These are phyloP conservation scores for Adoxophyes honmai DNA, from an alignment of 1,140 invertebrate genomes.

Conservation along the genomic window DNA sequence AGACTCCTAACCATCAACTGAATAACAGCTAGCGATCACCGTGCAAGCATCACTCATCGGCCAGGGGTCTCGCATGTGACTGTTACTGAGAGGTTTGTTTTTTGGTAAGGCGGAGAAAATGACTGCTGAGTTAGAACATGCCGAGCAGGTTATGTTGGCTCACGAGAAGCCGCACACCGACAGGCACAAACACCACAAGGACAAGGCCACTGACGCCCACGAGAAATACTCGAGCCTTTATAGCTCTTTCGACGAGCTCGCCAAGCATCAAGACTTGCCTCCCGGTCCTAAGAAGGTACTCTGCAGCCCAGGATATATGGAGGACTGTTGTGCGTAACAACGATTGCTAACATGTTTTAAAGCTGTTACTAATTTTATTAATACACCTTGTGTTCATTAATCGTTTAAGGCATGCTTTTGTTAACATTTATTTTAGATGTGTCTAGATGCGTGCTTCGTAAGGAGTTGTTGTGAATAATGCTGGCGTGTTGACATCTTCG, in stretches of 20 bases:
- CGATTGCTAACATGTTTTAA: slow-evolving; percentile 17
- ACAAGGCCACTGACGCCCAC: slow-evolving; percentile 43
- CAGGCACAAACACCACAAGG: slow-evolving; percentile 57
- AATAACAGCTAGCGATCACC: slow-evolving; percentile 46
- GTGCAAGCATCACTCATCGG: slow-evolving; percentile 43
- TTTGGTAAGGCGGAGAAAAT: slow-evolving; percentile 76
- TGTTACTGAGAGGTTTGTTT: slow-evolving; percentile 69
- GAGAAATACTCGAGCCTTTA: slow-evolving; percentile 77
- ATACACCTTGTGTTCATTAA: slow-evolving; percentile 11
- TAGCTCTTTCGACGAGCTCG: slow-evolving; percentile 76
- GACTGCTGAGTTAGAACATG: slow-evolving; percentile 73
- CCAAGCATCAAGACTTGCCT: slow-evolving; percentile 59
- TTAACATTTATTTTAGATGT: neutral
- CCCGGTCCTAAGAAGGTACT: slow-evolving; percentile 64
- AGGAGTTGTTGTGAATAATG: too few species aligned
- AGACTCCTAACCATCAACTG: slow-evolving; percentile 33
- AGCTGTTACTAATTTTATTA: slow-evolving; percentile 12
- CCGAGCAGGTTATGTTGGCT: slow-evolving; percentile 72
- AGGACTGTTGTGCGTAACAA: slow-evolving; percentile 8
- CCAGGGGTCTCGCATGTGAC: slow-evolving; percentile 42
- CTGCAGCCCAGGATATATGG: slow-evolving; percentile 37
- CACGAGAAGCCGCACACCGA: slow-evolving; percentile 61
- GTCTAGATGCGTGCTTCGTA: too few species aligned
- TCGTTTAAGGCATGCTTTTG: slow-evolving; percentile 6
- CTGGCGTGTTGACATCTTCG: too few species aligned